Evolutionary conservation across 2,113 vertebrate species (phyloP), one percentile per base, ranked within the genome.

Genomic region (Lates calcarifer): DNA sequence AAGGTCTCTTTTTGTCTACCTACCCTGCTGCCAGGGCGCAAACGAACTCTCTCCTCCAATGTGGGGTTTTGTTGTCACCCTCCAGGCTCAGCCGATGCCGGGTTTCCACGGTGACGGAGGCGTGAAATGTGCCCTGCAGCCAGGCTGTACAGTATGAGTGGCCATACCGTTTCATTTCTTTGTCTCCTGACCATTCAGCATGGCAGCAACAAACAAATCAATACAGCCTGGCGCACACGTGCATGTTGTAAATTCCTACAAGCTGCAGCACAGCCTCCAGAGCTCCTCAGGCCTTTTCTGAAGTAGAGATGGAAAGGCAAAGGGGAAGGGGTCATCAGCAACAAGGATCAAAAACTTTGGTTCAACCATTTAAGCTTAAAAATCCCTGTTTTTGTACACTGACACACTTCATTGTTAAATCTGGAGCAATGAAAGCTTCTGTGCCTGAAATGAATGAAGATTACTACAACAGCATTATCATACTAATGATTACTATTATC

Each of bases 81-180:
- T 78, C 43, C 79, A 74, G 84, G 85, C 82, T 88, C 72, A 90
- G 78, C 64, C 56, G 79, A 88, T 86, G 89, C 83, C 82, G 55
- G 74, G 92, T 94, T 93, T 89, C 90, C 92, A 94, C 76, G 74
- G 87, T 63, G 86, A 93, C 81, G 43, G 87, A 89, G 79, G 87
- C 43, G 55, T 37, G 74, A 90, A 86, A 82, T 76, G 82, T 66
- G 80, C 56, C 78, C 37, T 11, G 77, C 28, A 86, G 85, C 64
- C 73, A 79, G 69, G 55, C 77, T 76, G 63, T 78, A 78, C 74
- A 74, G 86, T 70, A 58, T 6, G 84, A 89, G 77, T 41, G 69
- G 77, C 79, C 76, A 14, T 74, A 80, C 84, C 70, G 78, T 74
- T 51, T 87, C n/a, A 5, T 72, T 85, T 79, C 82, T 93, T 89